phyloP scores from a whole-genome alignment of 2,888 invertebrate genomes.

The Apotomis betuletana region DNA sequence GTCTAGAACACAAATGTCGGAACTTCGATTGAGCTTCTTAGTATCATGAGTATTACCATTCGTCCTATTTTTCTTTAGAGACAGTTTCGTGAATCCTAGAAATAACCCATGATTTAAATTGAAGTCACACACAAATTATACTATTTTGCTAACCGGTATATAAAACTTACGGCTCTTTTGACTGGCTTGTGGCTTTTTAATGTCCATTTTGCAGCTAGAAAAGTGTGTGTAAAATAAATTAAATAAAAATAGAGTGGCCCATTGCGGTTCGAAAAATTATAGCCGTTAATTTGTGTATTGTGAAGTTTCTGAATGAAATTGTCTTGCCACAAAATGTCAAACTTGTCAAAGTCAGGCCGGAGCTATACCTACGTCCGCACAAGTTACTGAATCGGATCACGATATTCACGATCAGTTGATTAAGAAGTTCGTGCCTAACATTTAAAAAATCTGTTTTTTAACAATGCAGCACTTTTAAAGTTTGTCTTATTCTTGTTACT shows the following conservation, averaged over 20 bases:
- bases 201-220: conserved; percentile 55
- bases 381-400: too few relatives aligned
- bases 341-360: neutral
- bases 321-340: conserved; percentile 12
- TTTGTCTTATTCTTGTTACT: too few relatives aligned
- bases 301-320: neutral
- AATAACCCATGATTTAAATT: conserved; percentile 36
- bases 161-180: conserved; percentile 63
- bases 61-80: conserved; percentile 69
- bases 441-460: too few relatives aligned
- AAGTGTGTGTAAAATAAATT: conserved; percentile 10
- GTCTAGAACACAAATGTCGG: conserved; percentile 70
- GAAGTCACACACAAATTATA: neutral
- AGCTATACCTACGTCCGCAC: conserved; percentile 10
- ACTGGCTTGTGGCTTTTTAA: conserved; percentile 52
- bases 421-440: too few relatives aligned
- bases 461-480: too few relatives aligned
- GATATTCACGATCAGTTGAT: conserved; percentile 1
- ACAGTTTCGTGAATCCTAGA: conserved; percentile 69
- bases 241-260: conserved; percentile 23
- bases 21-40: conserved; percentile 58
- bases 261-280: conserved; percentile 24
- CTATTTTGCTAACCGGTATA: neutral
- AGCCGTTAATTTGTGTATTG: conserved; percentile 31
- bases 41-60: conserved; percentile 51